Evolutionary conservation across 2,797 vertebrate genomes (phyloP).

Genomic region (Enteromius unitaeniatus): DNA sequence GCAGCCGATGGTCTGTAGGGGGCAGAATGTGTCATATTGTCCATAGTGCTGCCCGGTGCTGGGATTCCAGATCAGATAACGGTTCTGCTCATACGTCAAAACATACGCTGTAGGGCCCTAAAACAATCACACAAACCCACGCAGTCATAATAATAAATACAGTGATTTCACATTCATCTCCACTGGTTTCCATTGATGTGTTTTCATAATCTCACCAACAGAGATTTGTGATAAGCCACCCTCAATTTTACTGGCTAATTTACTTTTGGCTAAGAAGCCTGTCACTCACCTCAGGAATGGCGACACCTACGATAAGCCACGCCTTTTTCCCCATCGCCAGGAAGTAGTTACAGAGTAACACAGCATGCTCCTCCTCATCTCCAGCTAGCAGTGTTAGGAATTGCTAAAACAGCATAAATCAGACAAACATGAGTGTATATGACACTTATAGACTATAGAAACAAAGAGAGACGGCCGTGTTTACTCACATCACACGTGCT

Average conservation of each 20-base stretch:
- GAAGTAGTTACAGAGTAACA: constrained; percentile 95
- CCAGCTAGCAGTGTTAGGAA: constrained; percentile 94
- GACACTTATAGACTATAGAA: no score
- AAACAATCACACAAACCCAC: background rate
- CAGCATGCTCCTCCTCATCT: constrained; percentile 94
- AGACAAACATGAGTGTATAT: background rate
- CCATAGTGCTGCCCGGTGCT: constrained; percentile 89
- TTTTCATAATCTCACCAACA: background rate
- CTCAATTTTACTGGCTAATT: background rate
- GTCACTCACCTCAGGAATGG: constrained; percentile 90
- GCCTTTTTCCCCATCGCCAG: constrained; percentile 91
- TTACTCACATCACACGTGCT: constrained; percentile 92
- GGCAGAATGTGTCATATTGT: constrained; percentile 97
- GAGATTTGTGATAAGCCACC: background rate
- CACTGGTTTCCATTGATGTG: background rate
- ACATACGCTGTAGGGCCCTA: constrained; percentile 94
- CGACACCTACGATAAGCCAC: constrained; percentile 91
- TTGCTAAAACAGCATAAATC: constrained; percentile 79
- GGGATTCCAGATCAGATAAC: constrained; percentile 94
- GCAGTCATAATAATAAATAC: background rate
- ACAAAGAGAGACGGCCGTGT: background rate
- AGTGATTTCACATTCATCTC: background rate
- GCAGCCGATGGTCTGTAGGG: constrained; percentile 88
- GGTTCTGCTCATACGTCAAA: constrained; percentile 87
- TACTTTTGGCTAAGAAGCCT: background rate